A percentile compares a stretch with the other conserved stretches of the same genome.
Evolutionary conservation across 2,797 vertebrate genomes (phyloP).

Genomic region (Darevskia mixta): DNA sequence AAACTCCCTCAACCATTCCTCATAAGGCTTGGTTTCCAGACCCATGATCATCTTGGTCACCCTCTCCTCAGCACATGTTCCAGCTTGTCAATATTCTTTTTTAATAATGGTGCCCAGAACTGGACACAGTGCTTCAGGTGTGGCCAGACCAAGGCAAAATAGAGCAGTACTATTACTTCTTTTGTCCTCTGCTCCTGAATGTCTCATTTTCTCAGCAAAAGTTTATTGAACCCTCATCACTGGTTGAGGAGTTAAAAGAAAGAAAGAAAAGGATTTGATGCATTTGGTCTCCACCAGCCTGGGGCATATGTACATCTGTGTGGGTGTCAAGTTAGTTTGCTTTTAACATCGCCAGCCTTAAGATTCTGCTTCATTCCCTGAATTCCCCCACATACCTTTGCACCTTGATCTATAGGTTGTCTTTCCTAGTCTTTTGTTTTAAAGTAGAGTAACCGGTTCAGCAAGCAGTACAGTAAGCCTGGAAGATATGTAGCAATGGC

Average conservation of each 20-base stretch:
- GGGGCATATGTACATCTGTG: constrained; percentile 27
- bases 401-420: neutral
- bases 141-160: neutral
- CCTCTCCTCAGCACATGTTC: no score
- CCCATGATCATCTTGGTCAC: no score
- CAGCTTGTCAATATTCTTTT: no score
- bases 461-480: fast-evolving
- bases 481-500: neutral
- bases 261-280: constrained; percentile 8
- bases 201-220: neutral
- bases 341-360: neutral
- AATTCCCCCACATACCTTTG: neutral
- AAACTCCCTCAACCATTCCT: no score
- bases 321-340: constrained; percentile 29
- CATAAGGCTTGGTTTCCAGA: no score
- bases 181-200: fast-evolving
- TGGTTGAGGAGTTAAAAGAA: neutral
- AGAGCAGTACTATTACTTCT: neutral
- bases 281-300: neutral
- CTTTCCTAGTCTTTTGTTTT: constrained; percentile 29
- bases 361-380: constrained; percentile 29
- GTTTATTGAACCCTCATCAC: constrained; percentile 6
- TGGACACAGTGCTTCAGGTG: no score
- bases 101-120: no score
- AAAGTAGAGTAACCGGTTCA: neutral